A percentile compares a stretch with the other conserved stretches of the same genome.
These are phyloP conservation scores for Rhodeus uyekii DNA, from an alignment of 2,797 vertebrate species.

Conservation along the genomic window DNA sequence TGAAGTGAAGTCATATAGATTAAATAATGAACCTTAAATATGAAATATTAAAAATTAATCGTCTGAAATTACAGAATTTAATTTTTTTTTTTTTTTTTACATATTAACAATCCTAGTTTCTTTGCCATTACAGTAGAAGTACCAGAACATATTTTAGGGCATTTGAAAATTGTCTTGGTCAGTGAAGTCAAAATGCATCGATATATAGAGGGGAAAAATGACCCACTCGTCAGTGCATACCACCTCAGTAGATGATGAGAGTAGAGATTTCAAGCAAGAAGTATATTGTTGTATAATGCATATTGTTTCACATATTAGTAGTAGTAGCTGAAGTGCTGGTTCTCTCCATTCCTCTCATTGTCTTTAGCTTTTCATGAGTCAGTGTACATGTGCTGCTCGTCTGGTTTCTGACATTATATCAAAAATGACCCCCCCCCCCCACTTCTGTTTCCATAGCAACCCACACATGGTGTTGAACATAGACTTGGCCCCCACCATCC, in stretches of 20 bases:
- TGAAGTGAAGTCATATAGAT: too few species aligned
- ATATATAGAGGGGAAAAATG: background rate
- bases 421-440: slow-evolving; percentile 15
- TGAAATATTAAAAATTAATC: too few species aligned
- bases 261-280: background rate
- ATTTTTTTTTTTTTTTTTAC: background rate
- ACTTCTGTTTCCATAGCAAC: slow-evolving; percentile 76
- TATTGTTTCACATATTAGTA: background rate
- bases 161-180: background rate
- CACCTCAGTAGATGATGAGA: background rate
- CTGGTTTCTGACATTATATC: slow-evolving; percentile 27
- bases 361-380: slow-evolving; percentile 4
- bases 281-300: background rate
- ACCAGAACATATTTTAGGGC: background rate
- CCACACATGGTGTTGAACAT: slow-evolving; percentile 95
- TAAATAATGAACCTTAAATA: too few species aligned
- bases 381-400: slow-evolving; percentile 2
- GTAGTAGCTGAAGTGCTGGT: background rate
- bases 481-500: slow-evolving; percentile 93
- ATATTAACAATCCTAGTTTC: background rate
- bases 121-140: background rate
- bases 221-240: too few species aligned
- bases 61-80: background rate
- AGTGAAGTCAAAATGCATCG: background rate
- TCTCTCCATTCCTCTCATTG: background rate